Evolutionary conservation across 2,113 vertebrate genomes (phyloP).

Genomic region (Gobiocypris rarus): DNA sequence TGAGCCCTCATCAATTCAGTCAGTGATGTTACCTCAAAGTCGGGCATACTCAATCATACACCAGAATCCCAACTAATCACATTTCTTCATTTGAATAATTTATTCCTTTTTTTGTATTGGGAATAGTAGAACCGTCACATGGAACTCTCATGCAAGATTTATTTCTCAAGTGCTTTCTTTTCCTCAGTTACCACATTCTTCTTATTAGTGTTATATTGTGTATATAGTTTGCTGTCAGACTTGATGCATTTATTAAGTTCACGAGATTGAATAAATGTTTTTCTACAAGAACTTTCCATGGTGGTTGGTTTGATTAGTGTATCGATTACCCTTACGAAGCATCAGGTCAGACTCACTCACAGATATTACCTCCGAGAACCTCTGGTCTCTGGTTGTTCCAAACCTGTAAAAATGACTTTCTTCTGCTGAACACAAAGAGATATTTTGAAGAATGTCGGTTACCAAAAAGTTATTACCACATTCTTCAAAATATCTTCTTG

Average conservation of each 20-base stretch:
- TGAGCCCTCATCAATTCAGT: not conserved
- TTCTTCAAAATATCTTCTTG: too few relatives aligned
- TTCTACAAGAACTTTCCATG: conserved; percentile 37
- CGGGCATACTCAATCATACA: not conserved
- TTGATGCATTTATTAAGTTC: conserved; percentile 22
- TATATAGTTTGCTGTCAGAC: conserved; percentile 32
- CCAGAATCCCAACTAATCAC: not conserved
- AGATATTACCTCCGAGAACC: not conserved
- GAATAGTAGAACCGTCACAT: not conserved
- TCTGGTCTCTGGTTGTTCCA: not conserved
- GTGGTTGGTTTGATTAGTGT: not conserved
- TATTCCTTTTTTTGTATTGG: not conserved
- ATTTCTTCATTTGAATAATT: not conserved
- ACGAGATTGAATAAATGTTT: conserved; percentile 54
- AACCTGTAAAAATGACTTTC: too few relatives aligned
- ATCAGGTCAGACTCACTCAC: not conserved
- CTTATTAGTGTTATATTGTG: conserved; percentile 41
- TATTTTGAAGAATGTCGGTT: too few relatives aligned
- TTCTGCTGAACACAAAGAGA: too few relatives aligned
- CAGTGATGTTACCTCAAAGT: conserved; percentile 37
- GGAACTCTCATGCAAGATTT: not conserved
- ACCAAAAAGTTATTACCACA: too few relatives aligned
- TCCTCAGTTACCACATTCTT: not conserved
- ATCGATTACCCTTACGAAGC: not conserved
- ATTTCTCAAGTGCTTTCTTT: not conserved